Evolutionary conservation across 1,140 invertebrate species (phyloP), one percentile per base, ranked within the genome.

Genomic region (Anoplolepis gracilipes): DNA sequence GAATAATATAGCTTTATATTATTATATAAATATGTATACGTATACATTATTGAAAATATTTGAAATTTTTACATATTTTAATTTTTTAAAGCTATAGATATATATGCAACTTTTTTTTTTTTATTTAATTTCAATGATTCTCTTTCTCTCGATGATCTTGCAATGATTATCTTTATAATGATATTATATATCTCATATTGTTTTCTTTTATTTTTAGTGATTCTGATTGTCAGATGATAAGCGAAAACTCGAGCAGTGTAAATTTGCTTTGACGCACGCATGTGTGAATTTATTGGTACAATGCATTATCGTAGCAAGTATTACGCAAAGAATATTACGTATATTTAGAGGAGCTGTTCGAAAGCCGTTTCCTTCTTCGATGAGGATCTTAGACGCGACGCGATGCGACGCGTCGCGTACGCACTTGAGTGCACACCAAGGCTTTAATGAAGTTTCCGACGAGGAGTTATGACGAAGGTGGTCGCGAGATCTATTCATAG

Each of bases 401-500:
- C 49, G 30, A 57, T 55, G 62, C 33, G 6, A 46, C 57, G n/a
- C n/a, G n/a, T n/a, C 33, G 76, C 78, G 53, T 30, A 59, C 65
- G 42, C 57, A 55, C 46, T 25, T 36, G 65, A 64, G 19, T 16
- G 36, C 42, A 77, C 62, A 28, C 30, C 25, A 33, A 19, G 36
- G 33, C 10, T 10, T 87, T 89, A 90, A 89, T 87, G 81, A 89
- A 79, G 28, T 55, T 28, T 36, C 57, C 46, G 75, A 69, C 53
- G 75, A 59, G 72, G 57, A 86, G 62, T 59, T 82, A 75, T 46
- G 75, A 59, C 78, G 84, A 76, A 86, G 75, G 65, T 36, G 28
- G 42, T 13, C 72, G 49, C 67, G 57, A 36, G 36, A 36, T 90
- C 89, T 90, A 90, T 90, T 90, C 89, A 90, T 90, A 88, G 89